These are phyloP conservation scores for Boloria euphrosyne DNA, from an alignment of 2,888 invertebrate genomes.

Conservation along the genomic window DNA sequence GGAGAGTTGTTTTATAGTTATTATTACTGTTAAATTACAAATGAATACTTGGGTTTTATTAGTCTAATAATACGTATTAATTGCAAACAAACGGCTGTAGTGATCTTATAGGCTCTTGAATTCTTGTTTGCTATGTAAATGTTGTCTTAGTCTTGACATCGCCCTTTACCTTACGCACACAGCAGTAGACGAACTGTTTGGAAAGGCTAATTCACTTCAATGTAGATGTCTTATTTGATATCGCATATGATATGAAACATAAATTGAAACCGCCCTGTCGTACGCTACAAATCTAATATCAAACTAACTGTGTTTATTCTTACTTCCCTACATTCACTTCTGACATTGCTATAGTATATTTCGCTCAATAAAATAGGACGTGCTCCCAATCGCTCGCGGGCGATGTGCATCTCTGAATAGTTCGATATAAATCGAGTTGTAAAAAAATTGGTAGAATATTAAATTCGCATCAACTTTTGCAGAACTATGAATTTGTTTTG, in stretches of 20 bases:
- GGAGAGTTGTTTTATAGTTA: neutral
- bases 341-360: constrained; percentile 31
- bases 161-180: constrained; percentile 44
- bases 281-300: constrained; percentile 23
- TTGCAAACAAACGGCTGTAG: constrained; percentile 15
- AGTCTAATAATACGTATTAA: neutral
- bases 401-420: constrained; percentile 46
- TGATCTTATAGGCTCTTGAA: constrained; percentile 30
- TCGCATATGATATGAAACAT: constrained; percentile 40
- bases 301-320: constrained; percentile 25
- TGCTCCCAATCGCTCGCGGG: constrained; percentile 38
- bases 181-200: constrained; percentile 45
- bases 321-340: constrained; percentile 14
- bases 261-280: constrained; percentile 40
- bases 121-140: constrained; percentile 46
- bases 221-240: constrained; percentile 46
- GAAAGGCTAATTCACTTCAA: constrained; percentile 50
- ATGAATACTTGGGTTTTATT: constrained; percentile 7
- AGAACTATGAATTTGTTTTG: constrained; percentile 44
- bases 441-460: constrained; percentile 46
- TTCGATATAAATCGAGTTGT: constrained; percentile 46
- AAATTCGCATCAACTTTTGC: constrained; percentile 41
- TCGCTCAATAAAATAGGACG: constrained; percentile 39
- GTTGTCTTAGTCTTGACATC: constrained; percentile 45
- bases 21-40: constrained; percentile 6